Percentiles rank a stretch among this genome's conserved stretches.
phyloP scores from a whole-genome alignment of 2,797 vertebrate species.

The Coregonus suidteri region DNA sequence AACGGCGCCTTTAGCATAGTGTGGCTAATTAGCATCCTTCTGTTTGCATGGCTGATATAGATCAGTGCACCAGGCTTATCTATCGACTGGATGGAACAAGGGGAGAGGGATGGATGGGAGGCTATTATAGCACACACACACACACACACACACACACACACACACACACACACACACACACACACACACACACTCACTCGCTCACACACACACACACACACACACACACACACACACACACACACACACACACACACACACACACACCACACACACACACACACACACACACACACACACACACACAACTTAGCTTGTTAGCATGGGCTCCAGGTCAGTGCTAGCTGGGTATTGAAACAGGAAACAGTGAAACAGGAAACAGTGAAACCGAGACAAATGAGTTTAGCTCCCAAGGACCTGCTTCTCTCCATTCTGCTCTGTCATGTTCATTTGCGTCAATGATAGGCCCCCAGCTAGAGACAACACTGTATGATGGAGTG shows the following conservation, averaged over 20 bases:
- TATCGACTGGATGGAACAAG: not conserved
- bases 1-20: conserved; percentile 55
- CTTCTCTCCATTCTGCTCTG: conserved; percentile 34
- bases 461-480: conserved; percentile 4
- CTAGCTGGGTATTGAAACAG: not conserved
- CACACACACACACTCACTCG: not conserved
- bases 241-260: too few relatives aligned
- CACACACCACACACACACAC: too few relatives aligned
- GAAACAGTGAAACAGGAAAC: not conserved
- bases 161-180: not conserved
- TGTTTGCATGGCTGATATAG: conserved; percentile 56
- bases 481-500: not conserved
- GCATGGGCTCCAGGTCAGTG: not conserved
- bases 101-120: not conserved
- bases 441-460: conserved; percentile 45
- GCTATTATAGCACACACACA: not conserved
- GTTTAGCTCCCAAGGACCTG: conserved; percentile 6
- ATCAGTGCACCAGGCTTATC: conserved; percentile 36
- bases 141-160: not conserved
- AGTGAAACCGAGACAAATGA: conserved; percentile 10
- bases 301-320: conserved; percentile 2
- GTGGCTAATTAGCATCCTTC: conserved; percentile 56
- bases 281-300: too few relatives aligned
- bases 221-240: too few relatives aligned
- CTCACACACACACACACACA: not conserved